A percentile compares a stretch with the other conserved stretches of the same genome.
Evolutionary conservation across 2,888 invertebrate species (phyloP).

Genomic region (Athetis lepigone): DNA sequence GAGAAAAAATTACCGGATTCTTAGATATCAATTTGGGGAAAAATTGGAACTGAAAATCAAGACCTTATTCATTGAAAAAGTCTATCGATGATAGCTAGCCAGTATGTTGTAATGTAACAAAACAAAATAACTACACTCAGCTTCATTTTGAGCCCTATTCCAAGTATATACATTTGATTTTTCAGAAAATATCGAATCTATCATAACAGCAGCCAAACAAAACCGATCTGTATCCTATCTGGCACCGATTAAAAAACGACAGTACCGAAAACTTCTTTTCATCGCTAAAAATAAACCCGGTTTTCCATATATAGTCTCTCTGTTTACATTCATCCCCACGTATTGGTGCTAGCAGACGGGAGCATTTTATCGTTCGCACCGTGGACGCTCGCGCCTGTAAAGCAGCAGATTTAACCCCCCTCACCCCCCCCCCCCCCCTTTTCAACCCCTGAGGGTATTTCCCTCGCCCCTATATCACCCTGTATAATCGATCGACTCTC

Average conservation of each 20-base stretch:
- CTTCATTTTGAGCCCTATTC: no score
- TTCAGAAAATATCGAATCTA: no score
- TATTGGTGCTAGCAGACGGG: conserved; percentile 49
- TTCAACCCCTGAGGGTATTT: conserved; percentile 64
- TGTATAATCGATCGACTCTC: conserved; percentile 78
- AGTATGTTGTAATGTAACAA: no score
- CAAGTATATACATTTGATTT: no score
- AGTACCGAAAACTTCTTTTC: conserved; percentile 22
- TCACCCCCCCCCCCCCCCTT: conserved; percentile 52
- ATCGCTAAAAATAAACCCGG: conserved; percentile 25
- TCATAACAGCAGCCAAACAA: background rate
- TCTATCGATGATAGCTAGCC: no score
- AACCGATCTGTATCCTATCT: conserved; percentile 1
- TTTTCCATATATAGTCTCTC: conserved; percentile 2
- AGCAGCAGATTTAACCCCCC: conserved; percentile 70
- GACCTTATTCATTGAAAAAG: no score
- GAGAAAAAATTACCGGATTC: no score
- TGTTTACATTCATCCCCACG: conserved; percentile 34
- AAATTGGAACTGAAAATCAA: no score
- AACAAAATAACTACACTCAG: no score
- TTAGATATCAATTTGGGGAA: no score
- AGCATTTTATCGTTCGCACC: conserved; percentile 70
- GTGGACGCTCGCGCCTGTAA: conserved; percentile 73
- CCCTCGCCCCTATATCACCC: conserved; percentile 69
- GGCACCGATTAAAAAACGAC: conserved; percentile 20